Percentiles rank a stretch among this genome's conserved stretches.
phyloP scores from a whole-genome alignment of 2,797 vertebrate genomes.

The Scomberomorus guttatus region DNA sequence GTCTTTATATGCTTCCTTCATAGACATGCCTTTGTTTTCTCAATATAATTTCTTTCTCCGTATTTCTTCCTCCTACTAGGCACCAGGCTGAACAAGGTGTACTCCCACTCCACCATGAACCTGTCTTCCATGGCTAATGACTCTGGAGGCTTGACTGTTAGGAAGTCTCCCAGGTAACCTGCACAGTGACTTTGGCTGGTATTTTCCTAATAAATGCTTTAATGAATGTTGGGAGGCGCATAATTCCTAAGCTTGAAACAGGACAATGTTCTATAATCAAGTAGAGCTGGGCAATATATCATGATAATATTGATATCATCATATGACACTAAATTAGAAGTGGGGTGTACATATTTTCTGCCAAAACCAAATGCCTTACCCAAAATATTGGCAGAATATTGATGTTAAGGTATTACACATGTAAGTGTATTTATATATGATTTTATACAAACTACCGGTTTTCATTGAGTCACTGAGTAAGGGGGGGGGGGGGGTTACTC shows the following conservation, averaged over 20 bases:
- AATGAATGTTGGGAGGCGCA: background rate
- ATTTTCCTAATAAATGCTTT: background rate
- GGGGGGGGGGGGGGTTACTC: too few species aligned
- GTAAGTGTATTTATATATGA: background rate
- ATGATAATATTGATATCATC: background rate
- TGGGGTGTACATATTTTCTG: background rate
- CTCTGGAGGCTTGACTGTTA: slow-evolving; percentile 83
- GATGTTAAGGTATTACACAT: background rate
- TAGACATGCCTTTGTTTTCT: slow-evolving; percentile 1
- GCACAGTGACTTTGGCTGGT: background rate
- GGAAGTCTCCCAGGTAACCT: slow-evolving; percentile 87
- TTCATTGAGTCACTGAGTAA: background rate
- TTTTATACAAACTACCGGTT: background rate
- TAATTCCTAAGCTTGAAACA: background rate
- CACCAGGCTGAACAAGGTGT: slow-evolving; percentile 90
- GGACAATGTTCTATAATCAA: background rate
- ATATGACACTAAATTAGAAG: background rate
- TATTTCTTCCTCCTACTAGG: slow-evolving; percentile 74
- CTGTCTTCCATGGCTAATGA: slow-evolving; percentile 92
- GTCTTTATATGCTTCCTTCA: background rate
- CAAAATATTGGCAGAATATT: slow-evolving; percentile 1
- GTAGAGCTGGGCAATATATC: background rate
- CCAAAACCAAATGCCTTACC: background rate
- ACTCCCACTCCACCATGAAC: slow-evolving; percentile 94
- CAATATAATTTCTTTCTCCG: background rate